phyloP scores from a whole-genome alignment of 2,113 vertebrate genomes.

The Nipponia nippon region DNA sequence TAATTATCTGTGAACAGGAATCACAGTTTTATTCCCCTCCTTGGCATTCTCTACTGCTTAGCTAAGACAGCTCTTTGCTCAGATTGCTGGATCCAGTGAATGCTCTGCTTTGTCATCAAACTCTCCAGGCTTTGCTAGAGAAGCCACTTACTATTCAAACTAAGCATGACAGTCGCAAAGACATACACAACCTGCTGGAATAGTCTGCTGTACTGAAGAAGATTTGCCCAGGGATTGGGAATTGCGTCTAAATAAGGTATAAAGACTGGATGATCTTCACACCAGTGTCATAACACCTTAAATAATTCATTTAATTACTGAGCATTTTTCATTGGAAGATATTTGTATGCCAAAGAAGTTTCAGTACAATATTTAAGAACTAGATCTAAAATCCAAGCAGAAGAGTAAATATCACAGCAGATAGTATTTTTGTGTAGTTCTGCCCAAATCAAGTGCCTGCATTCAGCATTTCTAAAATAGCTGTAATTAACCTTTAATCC shows the following conservation, averaged over 20 bases:
- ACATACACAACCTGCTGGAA: not conserved
- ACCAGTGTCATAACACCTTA: not conserved
- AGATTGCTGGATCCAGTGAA: not conserved
- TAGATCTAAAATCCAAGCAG: constrained; percentile 20
- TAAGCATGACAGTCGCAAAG: not conserved
- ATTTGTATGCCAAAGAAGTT: not conserved
- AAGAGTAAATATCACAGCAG: constrained; percentile 38
- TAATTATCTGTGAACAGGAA: not conserved
- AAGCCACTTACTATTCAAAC: not conserved
- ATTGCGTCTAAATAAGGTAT: not conserved
- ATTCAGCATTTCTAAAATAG: constrained; percentile 42
- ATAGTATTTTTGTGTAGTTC: constrained; percentile 27
- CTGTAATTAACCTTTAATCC: constrained; percentile 57
- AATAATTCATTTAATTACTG: not conserved
- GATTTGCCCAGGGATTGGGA: not conserved
- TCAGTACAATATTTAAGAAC: not conserved
- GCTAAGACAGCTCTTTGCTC: not conserved
- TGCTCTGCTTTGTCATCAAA: not conserved
- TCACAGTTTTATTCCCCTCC: not conserved
- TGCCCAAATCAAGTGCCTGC: constrained; percentile 42
- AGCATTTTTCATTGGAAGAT: not conserved
- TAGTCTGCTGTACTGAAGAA: not conserved
- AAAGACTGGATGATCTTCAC: not conserved
- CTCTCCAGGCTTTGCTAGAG: not conserved
- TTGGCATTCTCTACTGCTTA: not conserved